Percentiles rank a stretch among this genome's conserved stretches.
phyloP scores from a whole-genome alignment of 2,888 invertebrate species.

The Cephus rjabovi region DNA sequence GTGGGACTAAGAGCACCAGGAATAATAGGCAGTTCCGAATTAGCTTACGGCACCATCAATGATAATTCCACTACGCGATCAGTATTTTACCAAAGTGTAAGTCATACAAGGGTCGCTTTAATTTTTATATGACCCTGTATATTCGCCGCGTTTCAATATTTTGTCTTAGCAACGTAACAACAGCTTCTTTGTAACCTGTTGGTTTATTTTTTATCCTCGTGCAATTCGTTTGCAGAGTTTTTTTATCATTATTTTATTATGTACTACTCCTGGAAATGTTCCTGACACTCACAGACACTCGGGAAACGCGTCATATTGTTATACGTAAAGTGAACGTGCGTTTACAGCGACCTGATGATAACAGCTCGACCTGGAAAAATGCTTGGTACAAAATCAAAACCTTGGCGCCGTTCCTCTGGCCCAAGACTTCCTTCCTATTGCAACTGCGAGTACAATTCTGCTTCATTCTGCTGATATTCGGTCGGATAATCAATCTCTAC shows the following conservation, averaged over 20 bases:
- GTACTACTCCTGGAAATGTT: neutral
- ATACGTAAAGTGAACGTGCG: slow-evolving; percentile 8
- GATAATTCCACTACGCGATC: slow-evolving; percentile 43
- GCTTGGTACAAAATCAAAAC: slow-evolving; percentile 82
- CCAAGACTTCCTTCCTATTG: slow-evolving; percentile 79
- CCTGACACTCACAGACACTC: neutral
- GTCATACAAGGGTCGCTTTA: slow-evolving; percentile 23
- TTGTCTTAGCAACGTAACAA: neutral
- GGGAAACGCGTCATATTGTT: neutral
- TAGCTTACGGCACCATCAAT: slow-evolving; percentile 41
- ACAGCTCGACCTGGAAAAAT: slow-evolving; percentile 83
- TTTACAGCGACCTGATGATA: slow-evolving; percentile 68
- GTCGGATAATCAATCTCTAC: slow-evolving; percentile 89
- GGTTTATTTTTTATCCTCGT: neutral
- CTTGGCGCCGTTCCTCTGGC: slow-evolving; percentile 95
- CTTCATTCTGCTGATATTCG: slow-evolving; percentile 79
- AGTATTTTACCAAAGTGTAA: slow-evolving; percentile 59
- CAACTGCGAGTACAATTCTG: slow-evolving; percentile 88
- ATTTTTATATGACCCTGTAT: neutral
- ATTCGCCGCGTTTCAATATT: neutral
- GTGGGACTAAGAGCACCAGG: slow-evolving; percentile 91
- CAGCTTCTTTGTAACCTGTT: neutral
- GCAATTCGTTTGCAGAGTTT: slow-evolving; percentile 2
- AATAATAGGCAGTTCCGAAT: slow-evolving; percentile 67
- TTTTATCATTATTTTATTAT: neutral